Base-by-base conservation (phyloP, 1,140 invertebrate species). In the Drosophila bocki region DNA sequence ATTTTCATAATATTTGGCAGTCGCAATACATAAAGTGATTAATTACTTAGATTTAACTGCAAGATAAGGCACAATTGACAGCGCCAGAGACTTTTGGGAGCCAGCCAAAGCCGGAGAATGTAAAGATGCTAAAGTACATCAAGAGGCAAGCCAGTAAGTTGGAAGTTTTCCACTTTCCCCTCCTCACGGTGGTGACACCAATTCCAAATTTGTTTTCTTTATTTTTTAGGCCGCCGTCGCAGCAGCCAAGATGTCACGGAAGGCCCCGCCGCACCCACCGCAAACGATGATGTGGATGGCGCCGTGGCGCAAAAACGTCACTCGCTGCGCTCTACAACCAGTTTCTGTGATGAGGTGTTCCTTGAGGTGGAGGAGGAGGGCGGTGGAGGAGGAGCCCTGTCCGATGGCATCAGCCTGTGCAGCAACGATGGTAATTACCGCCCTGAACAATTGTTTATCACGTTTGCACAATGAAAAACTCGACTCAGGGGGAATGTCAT, bases 261-360 rank as follows among this genome's bases (percentile, higher is more conserved):
- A 63, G 74, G 68, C 50, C 44, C 61, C 22, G 47, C 37, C 69
- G 58, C 60, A 72, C 41, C 57, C 64, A 67, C 29, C 41, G 51
- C 65, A 15, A 32, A 56, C 35, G 75, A 82, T 85, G 78, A 80
- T 68, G 81, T 59, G 42, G 77, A 75, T 71, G 67, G 51, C 41
- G 59, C 60, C 7, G 15, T 32, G 65, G 75, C 77, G 53, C 78
- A 77, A 35, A 92, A 92, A 61, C 91, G 91, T 51, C 77, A 91
- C 75, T 92, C 91, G 44, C 54, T 92, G 64, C 84, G 87, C 32
- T 92, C 91, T 13, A 91, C 91, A 80, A 92, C 91, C 65, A 92
- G 91, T 81, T 92, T 92, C 75, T 92, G 91, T 70, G 91, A 92
- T 83, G 91, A 92, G 54, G 63, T 92, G 39, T 91, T 91, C 53